phyloP scores from a whole-genome alignment of 2,797 vertebrate genomes.

The Sebastes diploproa region DNA sequence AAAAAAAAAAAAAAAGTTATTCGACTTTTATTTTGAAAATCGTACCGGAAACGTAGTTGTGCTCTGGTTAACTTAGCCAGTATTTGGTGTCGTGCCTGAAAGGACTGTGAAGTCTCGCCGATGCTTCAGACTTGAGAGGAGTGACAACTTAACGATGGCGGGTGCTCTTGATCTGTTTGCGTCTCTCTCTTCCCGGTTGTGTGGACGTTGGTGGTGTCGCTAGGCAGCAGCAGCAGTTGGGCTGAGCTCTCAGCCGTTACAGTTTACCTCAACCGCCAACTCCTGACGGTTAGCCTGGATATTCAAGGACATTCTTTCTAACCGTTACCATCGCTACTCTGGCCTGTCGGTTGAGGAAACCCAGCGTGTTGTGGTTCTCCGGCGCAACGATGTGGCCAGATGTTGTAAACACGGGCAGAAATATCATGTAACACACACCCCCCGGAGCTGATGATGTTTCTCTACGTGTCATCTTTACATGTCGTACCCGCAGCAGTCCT shows the following conservation, averaged over 20 bases:
- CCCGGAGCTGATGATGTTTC: slow-evolving; percentile 47
- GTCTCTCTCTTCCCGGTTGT: slow-evolving; percentile 25
- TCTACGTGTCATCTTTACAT: slow-evolving; percentile 39
- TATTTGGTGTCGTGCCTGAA: slow-evolving; percentile 43
- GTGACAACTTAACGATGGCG: slow-evolving; percentile 66
- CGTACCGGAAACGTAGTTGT: neutral
- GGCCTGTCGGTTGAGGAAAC: slow-evolving; percentile 59
- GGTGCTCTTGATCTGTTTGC: slow-evolving; percentile 12
- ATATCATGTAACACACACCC: neutral
- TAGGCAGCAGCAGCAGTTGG: neutral
- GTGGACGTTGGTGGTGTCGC: slow-evolving; percentile 4
- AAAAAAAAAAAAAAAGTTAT: no score
- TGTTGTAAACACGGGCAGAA: slow-evolving; percentile 60
- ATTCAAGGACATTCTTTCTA: slow-evolving; percentile 73
- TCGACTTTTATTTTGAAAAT: slow-evolving; percentile 43
- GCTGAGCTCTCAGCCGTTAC: slow-evolving; percentile 7
- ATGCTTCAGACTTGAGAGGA: slow-evolving; percentile 52
- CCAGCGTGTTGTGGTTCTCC: slow-evolving; percentile 29
- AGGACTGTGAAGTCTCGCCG: slow-evolving; percentile 65
- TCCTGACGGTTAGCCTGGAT: slow-evolving; percentile 37
- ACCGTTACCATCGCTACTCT: slow-evolving; percentile 58
- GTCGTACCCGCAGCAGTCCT: slow-evolving; percentile 25
- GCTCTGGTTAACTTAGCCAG: neutral
- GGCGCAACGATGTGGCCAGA: slow-evolving; percentile 46
- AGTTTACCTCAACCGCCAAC: neutral